phyloP scores from a whole-genome alignment of 2,797 vertebrate species.

The Botia almorhae region DNA sequence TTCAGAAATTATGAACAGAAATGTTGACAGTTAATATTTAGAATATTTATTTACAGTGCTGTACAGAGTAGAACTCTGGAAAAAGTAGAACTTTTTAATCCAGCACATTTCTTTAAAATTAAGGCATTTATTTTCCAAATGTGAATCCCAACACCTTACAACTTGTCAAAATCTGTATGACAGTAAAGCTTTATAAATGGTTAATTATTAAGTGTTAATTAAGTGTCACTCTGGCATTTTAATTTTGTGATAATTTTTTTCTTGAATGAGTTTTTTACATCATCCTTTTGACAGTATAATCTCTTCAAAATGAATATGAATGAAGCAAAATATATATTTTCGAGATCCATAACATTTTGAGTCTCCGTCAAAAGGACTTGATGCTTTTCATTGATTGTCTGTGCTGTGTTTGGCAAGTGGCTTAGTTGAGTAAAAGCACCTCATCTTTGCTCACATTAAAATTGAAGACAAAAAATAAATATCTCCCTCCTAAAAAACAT shows the following conservation, averaged over 20 bases:
- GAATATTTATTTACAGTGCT: not conserved
- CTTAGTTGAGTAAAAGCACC: too few relatives aligned
- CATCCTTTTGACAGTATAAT: constrained; percentile 43
- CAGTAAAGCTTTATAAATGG: constrained; percentile 26
- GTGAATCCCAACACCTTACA: not conserved
- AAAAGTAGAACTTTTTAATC: not conserved
- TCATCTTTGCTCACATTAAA: too few relatives aligned
- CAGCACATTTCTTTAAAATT: not conserved
- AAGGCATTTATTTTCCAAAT: not conserved
- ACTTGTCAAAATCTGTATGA: not conserved
- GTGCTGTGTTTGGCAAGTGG: too few relatives aligned
- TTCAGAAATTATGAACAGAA: not conserved
- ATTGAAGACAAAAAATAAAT: constrained; percentile 48
- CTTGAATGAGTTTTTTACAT: not conserved
- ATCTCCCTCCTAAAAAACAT: constrained; percentile 64
- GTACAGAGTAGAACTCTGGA: not conserved
- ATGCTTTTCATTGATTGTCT: too few relatives aligned
- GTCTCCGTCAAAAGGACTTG: too few relatives aligned
- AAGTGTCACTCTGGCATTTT: constrained; percentile 35
- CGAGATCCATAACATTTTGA: too few relatives aligned
- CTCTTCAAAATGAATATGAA: not conserved
- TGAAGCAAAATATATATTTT: too few relatives aligned
- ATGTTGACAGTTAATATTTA: not conserved
- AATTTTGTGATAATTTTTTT: constrained; percentile 19
- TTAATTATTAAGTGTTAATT: constrained; percentile 11